Percentiles rank a stretch among this genome's conserved stretches.
Conservation (phyloP, 2,797 vertebrate species). For the Arnoldichthys spilopterus region DNA sequence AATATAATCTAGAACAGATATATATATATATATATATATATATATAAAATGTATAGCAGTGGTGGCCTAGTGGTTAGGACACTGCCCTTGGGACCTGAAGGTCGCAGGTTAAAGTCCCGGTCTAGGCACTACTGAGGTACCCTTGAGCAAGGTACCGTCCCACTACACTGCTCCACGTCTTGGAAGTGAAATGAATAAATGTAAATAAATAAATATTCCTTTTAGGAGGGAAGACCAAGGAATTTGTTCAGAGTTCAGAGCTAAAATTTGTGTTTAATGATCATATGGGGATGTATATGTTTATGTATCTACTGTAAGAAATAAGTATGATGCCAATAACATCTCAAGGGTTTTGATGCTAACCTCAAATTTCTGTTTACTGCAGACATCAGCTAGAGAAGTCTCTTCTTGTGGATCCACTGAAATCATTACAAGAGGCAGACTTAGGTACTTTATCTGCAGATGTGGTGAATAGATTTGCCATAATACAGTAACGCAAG, state of each 20-base stretch:
- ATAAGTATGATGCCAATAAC: not conserved
- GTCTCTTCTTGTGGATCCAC: slow-evolving; percentile 87
- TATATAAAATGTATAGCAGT: no score
- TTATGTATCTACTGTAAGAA: not conserved
- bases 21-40: no score
- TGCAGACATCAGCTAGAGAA: slow-evolving; percentile 88
- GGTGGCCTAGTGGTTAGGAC: no score
- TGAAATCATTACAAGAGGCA: slow-evolving; percentile 85
- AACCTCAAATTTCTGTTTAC: slow-evolving; percentile 1
- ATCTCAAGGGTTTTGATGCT: not conserved
- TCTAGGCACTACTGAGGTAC: no score
- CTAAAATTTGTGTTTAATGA: not conserved
- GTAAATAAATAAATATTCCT: no score
- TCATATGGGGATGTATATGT: not conserved
- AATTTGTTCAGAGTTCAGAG: not conserved
- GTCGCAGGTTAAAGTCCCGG: no score
- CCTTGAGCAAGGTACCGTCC: no score
- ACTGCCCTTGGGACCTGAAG: no score
- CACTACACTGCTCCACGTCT: no score
- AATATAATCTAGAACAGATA: no score
- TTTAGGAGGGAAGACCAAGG: no score
- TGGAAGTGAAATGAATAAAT: no score
- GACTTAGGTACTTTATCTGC: slow-evolving; percentile 82
- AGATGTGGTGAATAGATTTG: not conserved
- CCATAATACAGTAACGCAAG: not conserved